These are phyloP conservation scores for Todiramphus saurophagus DNA, from an alignment of 2,113 vertebrate species.

Conservation along the genomic window DNA sequence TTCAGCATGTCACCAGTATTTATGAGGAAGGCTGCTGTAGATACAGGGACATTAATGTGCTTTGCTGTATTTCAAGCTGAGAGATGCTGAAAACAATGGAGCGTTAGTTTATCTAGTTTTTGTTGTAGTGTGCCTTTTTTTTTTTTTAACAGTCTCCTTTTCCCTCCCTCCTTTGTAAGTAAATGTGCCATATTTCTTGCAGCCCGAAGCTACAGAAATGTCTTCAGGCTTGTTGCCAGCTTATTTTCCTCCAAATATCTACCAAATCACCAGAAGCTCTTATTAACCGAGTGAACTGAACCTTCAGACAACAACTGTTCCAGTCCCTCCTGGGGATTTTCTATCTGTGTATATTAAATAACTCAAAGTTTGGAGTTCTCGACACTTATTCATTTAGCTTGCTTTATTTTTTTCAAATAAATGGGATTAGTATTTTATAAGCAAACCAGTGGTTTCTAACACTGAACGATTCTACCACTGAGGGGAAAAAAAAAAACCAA, in stretches of 20 bases:
- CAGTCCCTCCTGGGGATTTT: conserved; percentile 11
- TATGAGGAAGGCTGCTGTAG: conserved; percentile 49
- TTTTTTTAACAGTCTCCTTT: background rate
- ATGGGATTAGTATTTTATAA: background rate
- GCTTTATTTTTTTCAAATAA: background rate
- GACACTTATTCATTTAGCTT: background rate
- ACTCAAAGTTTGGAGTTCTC: background rate
- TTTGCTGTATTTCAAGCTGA: conserved; percentile 44
- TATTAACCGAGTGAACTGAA: conserved; percentile 47
- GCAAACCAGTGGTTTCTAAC: background rate
- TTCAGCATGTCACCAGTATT: conserved; percentile 38
- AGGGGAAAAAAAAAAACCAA: background rate
- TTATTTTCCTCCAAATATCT: conserved; percentile 42
- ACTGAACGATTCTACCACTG: background rate
- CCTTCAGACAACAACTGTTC: conserved; percentile 51
- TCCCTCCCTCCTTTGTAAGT: conserved; percentile 31
- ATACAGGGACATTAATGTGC: conserved; percentile 39
- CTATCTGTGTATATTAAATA: conserved; percentile 1
- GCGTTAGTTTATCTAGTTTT: conserved; percentile 5
- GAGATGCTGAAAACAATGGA: conserved; percentile 26
- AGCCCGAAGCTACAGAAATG: conserved; percentile 10
- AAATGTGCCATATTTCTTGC: conserved; percentile 1
- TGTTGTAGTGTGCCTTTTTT: background rate
- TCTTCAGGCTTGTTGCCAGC: conserved; percentile 38
- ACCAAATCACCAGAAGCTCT: conserved; percentile 44